Evolutionary conservation across 2,797 vertebrate genomes (phyloP).

Genomic region (Tachyglossus aculeatus): DNA sequence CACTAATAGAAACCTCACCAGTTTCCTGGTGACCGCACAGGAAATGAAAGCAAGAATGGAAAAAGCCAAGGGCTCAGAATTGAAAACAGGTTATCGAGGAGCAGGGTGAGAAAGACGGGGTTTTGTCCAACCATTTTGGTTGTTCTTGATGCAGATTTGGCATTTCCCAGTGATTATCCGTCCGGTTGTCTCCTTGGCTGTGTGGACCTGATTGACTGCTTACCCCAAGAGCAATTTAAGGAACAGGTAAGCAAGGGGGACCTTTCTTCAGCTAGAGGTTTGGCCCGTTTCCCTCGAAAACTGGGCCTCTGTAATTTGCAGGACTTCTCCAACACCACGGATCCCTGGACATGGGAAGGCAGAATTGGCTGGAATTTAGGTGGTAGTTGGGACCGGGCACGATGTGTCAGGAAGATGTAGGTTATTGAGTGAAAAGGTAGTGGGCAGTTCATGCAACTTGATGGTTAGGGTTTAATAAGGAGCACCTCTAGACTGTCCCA

Average conservation of each 20-base stretch:
- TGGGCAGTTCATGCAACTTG: too few species aligned
- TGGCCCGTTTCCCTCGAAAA: neutral
- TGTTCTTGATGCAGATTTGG: constrained; percentile 75
- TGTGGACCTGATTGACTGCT: constrained; percentile 88
- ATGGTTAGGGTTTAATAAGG: too few species aligned
- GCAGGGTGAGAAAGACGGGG: neutral
- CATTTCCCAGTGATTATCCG: constrained; percentile 87
- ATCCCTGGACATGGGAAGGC: constrained; percentile 1
- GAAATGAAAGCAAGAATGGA: neutral
- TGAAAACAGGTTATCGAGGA: constrained; percentile 12
- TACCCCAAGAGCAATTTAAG: constrained; percentile 90
- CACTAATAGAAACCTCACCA: neutral
- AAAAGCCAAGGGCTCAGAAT: constrained; percentile 14
- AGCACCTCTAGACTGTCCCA: too few species aligned
- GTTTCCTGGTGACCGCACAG: constrained; percentile 27
- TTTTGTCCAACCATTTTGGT: constrained; percentile 31
- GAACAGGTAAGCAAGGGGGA: constrained; percentile 83
- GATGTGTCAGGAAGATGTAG: neutral
- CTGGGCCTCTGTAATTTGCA: neutral
- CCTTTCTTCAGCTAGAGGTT: neutral
- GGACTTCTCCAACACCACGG: neutral
- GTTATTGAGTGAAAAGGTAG: neutral
- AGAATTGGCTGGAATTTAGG: neutral
- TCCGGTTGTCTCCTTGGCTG: constrained; percentile 93
- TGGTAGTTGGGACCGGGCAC: neutral